Percentiles rank a stretch among this genome's conserved stretches.
phyloP scores from a whole-genome alignment of 2,113 vertebrate species.

The Thinocorus orbignyianus region DNA sequence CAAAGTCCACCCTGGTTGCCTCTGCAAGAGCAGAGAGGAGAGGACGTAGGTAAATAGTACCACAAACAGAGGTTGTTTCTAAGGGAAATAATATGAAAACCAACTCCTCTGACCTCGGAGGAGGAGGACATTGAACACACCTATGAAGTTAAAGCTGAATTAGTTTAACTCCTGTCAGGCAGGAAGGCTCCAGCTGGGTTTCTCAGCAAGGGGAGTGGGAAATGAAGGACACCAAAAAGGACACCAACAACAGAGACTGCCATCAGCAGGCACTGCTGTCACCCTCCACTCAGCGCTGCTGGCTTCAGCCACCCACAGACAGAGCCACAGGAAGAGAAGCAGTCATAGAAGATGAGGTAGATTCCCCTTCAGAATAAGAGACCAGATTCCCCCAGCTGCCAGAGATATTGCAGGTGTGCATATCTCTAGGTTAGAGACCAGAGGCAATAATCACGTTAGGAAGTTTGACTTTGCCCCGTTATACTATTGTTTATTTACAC shows the following conservation, averaged over 20 bases:
- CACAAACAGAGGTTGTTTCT: not conserved
- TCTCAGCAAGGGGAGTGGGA: not conserved
- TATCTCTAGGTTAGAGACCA: not conserved
- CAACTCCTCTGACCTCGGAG: not conserved
- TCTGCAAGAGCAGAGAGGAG: not conserved
- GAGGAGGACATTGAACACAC: not conserved
- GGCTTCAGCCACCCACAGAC: not conserved
- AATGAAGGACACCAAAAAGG: not conserved
- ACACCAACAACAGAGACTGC: not conserved
- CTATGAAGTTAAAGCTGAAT: not conserved
- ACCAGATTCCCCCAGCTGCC: fast-evolving
- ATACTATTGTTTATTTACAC: not conserved
- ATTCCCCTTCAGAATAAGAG: not conserved
- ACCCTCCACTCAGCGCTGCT: not conserved
- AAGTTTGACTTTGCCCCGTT: not conserved
- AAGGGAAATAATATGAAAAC: not conserved
- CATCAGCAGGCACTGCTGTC: not conserved
- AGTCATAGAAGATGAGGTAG: not conserved
- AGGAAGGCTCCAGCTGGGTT: not conserved
- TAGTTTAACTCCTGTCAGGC: not conserved
- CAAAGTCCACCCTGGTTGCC: not conserved
- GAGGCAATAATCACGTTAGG: not conserved
- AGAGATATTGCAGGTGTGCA: not conserved
- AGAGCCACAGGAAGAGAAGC: not conserved
- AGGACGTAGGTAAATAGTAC: fast-evolving